phyloP scores from a whole-genome alignment of 2,888 invertebrate species.

The Morinoia aosen region DNA sequence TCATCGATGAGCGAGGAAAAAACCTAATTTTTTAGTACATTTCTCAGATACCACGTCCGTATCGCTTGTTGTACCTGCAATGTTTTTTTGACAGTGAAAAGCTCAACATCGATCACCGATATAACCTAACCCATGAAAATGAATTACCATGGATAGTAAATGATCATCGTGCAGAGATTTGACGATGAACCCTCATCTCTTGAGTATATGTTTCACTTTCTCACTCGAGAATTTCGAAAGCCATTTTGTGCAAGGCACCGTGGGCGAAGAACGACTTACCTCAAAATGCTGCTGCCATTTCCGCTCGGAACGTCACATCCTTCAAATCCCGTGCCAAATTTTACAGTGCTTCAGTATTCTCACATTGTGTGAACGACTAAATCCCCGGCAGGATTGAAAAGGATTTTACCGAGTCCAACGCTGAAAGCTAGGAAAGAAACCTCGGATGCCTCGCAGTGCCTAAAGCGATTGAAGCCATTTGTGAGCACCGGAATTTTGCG shows the following conservation, averaged over 20 bases:
- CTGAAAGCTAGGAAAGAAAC: not conserved
- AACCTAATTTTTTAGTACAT: no score
- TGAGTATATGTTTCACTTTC: not conserved
- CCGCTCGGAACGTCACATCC: not conserved
- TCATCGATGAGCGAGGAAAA: no score
- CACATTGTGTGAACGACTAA: not conserved
- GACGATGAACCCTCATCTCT: not conserved
- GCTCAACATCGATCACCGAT: not conserved
- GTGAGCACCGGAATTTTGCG: not conserved
- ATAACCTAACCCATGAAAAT: not conserved
- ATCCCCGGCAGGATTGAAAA: conserved; percentile 2
- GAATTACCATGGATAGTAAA: not conserved
- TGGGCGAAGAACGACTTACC: not conserved
- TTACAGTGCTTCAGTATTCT: not conserved
- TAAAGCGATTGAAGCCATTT: not conserved
- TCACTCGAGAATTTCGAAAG: not conserved
- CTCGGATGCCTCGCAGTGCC: not conserved
- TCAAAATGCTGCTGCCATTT: not conserved
- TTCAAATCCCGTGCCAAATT: not conserved
- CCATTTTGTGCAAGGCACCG: not conserved
- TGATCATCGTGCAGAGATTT: not conserved
- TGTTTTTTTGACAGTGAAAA: not conserved
- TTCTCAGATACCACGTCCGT: no score
- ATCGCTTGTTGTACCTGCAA: no score
- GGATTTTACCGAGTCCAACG: conserved; percentile 9